Conservation (phyloP, 2,888 invertebrate species). For the Rhimphoctona megacephalus region DNA sequence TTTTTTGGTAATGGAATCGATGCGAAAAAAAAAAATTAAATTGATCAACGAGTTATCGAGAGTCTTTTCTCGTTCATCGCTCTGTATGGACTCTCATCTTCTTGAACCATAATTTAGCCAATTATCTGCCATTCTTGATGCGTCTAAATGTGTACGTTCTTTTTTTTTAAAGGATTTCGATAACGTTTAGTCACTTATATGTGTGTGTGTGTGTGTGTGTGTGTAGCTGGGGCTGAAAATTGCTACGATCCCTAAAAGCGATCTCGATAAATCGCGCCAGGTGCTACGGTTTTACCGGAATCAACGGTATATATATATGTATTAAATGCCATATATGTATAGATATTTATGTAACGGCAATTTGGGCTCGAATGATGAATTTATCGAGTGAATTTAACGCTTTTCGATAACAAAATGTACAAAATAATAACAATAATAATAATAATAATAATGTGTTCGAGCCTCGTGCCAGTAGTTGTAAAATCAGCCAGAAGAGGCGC, state of each 20-base stretch:
- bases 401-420: constrained; percentile 73
- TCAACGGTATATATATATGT: neutral
- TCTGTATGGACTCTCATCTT: too few species aligned
- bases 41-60: neutral
- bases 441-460: constrained; percentile 15
- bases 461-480: constrained; percentile 10
- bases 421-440: constrained; percentile 5
- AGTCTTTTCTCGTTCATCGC: neutral
- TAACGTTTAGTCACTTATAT: constrained; percentile 39
- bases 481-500: constrained; percentile 66
- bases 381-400: constrained; percentile 79
- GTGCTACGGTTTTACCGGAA: constrained; percentile 50
- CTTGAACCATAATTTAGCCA: neutral
- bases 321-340: neutral
- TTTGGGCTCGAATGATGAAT: constrained; percentile 78
- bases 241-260: constrained; percentile 53
- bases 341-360: neutral
- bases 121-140: constrained; percentile 12
- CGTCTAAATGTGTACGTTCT: neutral
- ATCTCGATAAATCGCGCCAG: constrained; percentile 68
- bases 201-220: constrained; percentile 9
- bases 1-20: neutral
- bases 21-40: neutral
- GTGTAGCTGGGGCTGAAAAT: constrained; percentile 41
- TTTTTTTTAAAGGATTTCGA: constrained; percentile 23